Evolutionary conservation across 2,888 invertebrate genomes (phyloP).

Genomic region (Euclidia mi): DNA sequence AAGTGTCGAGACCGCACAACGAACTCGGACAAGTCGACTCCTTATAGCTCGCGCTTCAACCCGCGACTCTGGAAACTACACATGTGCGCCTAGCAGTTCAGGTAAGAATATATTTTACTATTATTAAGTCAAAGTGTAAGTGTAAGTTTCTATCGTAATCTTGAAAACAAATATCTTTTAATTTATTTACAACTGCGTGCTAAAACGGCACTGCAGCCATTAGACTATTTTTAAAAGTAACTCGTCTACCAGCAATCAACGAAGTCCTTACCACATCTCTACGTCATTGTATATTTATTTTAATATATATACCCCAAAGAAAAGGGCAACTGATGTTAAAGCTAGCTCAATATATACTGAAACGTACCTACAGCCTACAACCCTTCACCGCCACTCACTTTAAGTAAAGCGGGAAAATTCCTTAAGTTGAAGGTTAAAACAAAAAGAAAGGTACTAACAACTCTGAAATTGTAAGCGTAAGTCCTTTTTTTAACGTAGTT

Average conservation of each 20-base stretch:
- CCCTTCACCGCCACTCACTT: not conserved
- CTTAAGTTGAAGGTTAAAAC: not conserved
- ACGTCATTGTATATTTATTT: too few species aligned
- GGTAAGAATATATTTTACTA: conserved; percentile 77
- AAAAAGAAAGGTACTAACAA: conserved; percentile 4
- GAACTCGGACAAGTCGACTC: conserved; percentile 95
- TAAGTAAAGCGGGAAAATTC: not conserved
- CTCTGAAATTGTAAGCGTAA: conserved; percentile 6
- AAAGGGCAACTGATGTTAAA: too few species aligned
- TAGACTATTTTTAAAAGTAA: too few species aligned
- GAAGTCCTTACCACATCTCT: too few species aligned
- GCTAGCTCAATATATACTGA: too few species aligned
- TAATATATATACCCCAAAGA: too few species aligned
- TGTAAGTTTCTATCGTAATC: too few species aligned
- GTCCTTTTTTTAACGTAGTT: conserved; percentile 14
- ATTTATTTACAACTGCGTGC: too few species aligned
- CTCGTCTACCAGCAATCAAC: too few species aligned
- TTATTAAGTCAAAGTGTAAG: not conserved
- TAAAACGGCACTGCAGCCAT: too few species aligned
- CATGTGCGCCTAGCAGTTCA: conserved; percentile 96
- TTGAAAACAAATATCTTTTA: too few species aligned
- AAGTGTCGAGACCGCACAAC: conserved; percentile 96
- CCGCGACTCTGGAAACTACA: conserved; percentile 96
- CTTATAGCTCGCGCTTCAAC: conserved; percentile 96
- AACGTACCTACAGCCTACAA: too few species aligned